Evolutionary conservation across 2,888 invertebrate species (phyloP).

Genomic region (Trichopoda pennipes): DNA sequence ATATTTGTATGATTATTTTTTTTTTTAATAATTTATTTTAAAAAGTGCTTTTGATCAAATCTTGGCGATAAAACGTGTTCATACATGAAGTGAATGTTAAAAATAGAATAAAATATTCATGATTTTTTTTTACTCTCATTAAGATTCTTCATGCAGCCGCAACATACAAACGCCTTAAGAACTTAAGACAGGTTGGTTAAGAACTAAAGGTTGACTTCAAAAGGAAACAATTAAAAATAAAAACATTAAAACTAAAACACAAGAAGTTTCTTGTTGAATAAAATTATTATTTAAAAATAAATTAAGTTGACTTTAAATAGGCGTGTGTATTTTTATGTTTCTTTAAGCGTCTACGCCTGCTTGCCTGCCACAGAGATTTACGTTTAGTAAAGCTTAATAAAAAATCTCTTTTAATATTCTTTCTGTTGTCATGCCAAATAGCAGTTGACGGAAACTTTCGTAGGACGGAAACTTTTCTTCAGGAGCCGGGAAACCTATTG

Average conservation of each 20-base stretch:
- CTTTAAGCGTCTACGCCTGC: neutral
- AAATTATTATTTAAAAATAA: neutral
- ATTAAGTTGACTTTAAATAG: conserved; percentile 8
- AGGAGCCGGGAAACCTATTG: no score
- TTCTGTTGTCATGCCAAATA: no score
- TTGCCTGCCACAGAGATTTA: conserved; percentile 3
- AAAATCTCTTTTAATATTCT: conserved; percentile 15
- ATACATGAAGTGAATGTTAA: conserved; percentile 32
- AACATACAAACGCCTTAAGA: conserved; percentile 1
- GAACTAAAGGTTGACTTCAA: neutral
- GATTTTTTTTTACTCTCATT: conserved; percentile 27
- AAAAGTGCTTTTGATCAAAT: conserved; percentile 8
- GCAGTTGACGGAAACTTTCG: no score
- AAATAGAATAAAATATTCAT: conserved; percentile 21
- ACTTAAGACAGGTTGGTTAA: neutral
- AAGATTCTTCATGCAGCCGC: neutral
- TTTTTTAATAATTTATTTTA: neutral
- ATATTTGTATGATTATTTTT: no score
- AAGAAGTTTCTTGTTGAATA: conserved; percentile 2
- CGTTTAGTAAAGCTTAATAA: conserved; percentile 37
- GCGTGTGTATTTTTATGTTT: conserved; percentile 3
- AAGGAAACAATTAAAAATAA: neutral
- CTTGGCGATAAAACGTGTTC: conserved; percentile 9
- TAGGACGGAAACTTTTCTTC: no score
- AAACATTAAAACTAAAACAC: conserved; percentile 26